These are phyloP conservation scores for Xylota sylvarum DNA, from an alignment of 2,888 invertebrate genomes.

Conservation along the genomic window DNA sequence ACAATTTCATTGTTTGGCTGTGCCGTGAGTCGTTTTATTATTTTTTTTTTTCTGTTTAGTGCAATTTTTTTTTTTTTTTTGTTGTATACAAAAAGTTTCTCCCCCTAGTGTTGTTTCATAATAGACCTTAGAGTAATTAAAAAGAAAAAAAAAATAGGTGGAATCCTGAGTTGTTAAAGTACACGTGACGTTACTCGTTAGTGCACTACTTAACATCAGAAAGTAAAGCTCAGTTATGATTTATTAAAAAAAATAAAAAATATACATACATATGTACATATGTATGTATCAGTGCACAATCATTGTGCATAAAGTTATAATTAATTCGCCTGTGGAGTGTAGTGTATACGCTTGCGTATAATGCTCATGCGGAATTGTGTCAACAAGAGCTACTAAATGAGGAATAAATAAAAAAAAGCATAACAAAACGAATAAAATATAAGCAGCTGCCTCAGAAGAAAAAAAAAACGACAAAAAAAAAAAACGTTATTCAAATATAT, in stretches of 20 bases:
- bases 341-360: background rate
- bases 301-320: constrained; percentile 1
- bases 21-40: background rate
- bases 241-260: background rate
- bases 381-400: constrained; percentile 10
- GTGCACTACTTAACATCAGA: constrained; percentile 3
- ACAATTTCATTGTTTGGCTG: constrained; percentile 5
- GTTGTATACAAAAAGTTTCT: background rate
- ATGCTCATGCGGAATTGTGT: constrained; percentile 9
- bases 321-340: constrained; percentile 20
- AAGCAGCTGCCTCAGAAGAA: background rate
- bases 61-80: too few relatives aligned
- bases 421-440: constrained; percentile 8
- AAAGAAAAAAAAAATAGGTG: background rate
- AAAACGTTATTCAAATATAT: background rate
- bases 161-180: constrained; percentile 7
- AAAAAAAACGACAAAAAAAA: background rate
- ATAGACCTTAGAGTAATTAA: background rate
- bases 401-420: constrained; percentile 17
- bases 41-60: constrained; percentile 7
- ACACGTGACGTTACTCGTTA: constrained; percentile 16
- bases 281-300: background rate
- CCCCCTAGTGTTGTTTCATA: constrained; percentile 7
- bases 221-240: background rate
- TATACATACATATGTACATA: background rate